Evolutionary conservation across 2,888 invertebrate genomes (phyloP), one percentile per base, ranked within the genome.

Genomic region (Rotaria socialis): DNA sequence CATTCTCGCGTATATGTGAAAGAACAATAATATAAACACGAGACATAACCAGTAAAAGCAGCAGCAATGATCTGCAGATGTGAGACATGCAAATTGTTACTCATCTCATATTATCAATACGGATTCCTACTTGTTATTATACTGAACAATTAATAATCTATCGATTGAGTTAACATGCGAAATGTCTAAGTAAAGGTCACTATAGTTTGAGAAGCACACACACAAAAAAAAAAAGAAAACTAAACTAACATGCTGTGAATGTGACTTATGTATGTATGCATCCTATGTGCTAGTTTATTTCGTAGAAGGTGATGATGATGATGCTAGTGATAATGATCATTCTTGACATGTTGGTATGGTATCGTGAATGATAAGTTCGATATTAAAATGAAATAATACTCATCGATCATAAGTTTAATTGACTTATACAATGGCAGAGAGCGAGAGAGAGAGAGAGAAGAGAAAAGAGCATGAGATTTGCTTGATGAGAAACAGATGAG

Each of bases 31-130:
- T 67, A 67, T 67, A 67, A 67, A 67, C 67, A 67, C 35, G 35
- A 67, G 67, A 67, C 67, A 67, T 67, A 67, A 67, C 67, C 67
- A 67, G 35, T 67, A 67, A 80, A 80, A 47, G 47, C 80, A 80
- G 80, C 47, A 80, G 22, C 80, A 80, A 80, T 80, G 80, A 80
- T 47, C 43, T 80, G 80, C 80, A 80, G 80, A 80, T 80, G 80
- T 43, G 43, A 80, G 80, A 80, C 80, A 47, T 80, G 80, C 80
- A 80, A 80, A 80, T 80, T 80, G 80, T 80, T 80, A 80, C 80
- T 80, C 80, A 47, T 80, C 80, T 47, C n/a, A 11, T n/a, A 80
- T 80, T 80, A 80, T 67, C 67, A 67, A 35, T 67, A 35, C 14
- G 16, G 35, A 67, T 35, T 67, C 35, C 35, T 27, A 67, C 16